Evolutionary conservation across 2,797 vertebrate species (phyloP).

Genomic region (Poeciliopsis gracilis): DNA sequence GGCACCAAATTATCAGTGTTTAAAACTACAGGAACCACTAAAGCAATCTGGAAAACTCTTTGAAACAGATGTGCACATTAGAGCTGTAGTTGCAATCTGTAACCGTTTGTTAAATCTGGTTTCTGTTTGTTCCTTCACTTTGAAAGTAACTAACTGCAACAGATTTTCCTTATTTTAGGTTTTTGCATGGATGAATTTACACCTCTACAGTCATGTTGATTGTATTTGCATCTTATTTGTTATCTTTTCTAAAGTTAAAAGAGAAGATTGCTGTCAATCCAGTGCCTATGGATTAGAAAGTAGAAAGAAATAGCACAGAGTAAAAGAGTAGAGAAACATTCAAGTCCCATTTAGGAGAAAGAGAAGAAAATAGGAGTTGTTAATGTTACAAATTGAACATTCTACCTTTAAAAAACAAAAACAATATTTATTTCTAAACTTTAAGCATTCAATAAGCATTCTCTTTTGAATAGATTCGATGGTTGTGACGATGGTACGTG

Average conservation of each 20-base stretch:
- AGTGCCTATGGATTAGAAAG: neutral
- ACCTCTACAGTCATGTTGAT: neutral
- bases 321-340: neutral
- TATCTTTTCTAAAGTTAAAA: neutral
- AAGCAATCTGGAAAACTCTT: neutral
- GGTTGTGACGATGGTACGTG: too few species aligned
- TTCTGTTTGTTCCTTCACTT: neutral
- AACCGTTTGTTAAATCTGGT: neutral
- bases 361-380: neutral
- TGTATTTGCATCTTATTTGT: neutral
- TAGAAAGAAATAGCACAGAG: neutral
- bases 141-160: neutral
- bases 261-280: neutral
- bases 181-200: neutral
- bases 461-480: too few species aligned
- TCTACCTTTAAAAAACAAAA: neutral
- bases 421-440: neutral
- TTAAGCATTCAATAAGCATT: neutral
- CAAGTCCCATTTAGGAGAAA: neutral
- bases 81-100: neutral
- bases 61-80: neutral
- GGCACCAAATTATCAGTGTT: conserved; percentile 2
- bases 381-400: neutral
- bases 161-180: neutral
- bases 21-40: neutral